Conservation (phyloP, 2,888 invertebrate genomes). For the Petrolisthes cinctipes region DNA sequence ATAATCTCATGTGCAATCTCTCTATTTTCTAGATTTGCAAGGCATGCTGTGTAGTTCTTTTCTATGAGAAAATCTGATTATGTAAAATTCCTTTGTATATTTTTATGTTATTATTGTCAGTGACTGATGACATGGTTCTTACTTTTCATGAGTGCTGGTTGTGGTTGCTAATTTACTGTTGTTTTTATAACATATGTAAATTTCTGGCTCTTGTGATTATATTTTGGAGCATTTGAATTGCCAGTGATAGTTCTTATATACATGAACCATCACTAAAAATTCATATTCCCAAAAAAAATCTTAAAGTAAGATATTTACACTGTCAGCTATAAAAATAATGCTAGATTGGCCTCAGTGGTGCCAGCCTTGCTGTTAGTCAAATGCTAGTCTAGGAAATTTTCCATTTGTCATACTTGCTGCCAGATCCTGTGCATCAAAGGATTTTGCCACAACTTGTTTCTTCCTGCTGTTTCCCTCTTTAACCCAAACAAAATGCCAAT, state of each 20-base stretch:
- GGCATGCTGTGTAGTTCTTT: slow-evolving; percentile 54
- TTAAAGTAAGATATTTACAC: too few species aligned
- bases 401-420: slow-evolving; percentile 54
- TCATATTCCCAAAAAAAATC: too few species aligned
- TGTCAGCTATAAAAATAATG: too few species aligned
- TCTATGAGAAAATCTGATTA: slow-evolving; percentile 8
- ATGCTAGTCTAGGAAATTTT: slow-evolving; percentile 57
- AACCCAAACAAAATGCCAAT: slow-evolving; percentile 50
- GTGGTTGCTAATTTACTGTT: background rate
- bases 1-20: slow-evolving; percentile 59
- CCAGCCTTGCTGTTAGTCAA: slow-evolving; percentile 45
- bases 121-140: background rate
- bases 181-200: slow-evolving; percentile 13
- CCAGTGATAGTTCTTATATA: too few species aligned
- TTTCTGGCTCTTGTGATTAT: too few species aligned
- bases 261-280: too few species aligned
- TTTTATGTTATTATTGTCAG: background rate
- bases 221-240: too few species aligned
- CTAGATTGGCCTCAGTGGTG: background rate
- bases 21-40: slow-evolving; percentile 61
- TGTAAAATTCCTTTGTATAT: slow-evolving; percentile 29
- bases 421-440: slow-evolving; percentile 40
- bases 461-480: slow-evolving; percentile 47
- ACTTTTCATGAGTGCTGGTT: background rate
- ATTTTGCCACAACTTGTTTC: slow-evolving; percentile 44